Evolutionary conservation across 1,140 invertebrate genomes (phyloP), one percentile per base, ranked within the genome.

Genomic region (Diorhabda sublineata): DNA sequence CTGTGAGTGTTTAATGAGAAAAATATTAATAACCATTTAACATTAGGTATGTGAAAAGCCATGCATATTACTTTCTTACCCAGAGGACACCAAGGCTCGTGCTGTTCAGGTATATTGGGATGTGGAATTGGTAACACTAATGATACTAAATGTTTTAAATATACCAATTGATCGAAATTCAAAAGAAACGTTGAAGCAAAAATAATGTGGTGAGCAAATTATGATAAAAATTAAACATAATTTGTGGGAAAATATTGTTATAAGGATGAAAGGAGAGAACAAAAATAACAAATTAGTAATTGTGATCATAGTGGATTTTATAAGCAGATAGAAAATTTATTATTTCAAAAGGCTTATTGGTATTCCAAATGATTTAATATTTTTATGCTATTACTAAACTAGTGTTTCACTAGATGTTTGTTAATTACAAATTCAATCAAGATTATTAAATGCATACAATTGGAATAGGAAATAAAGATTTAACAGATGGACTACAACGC

Each of bases 1-100:
- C 26, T 26, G 26, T 26, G 26, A 26, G 47, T 52, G 47, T 52
- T 52, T 52, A 4, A 52, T 52, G 47, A n/a, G 47, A 52, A 8
- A 52, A 52, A 52, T 52, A 8, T 52, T 52, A 52, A 52, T n/a
- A 52, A 52, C 6, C 6, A 52, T 8, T 8, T 52, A 8, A n/a
- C 47, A 52, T 52, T 52, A 52, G 6, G 47, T 52, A 52, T 52
- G 47, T 52, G 2, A n/a, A 52, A 52, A 52, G 47, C 47, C 47
- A 52, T 52, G 47, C 47, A 52, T n/a, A 52, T n/a, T 52, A 72
- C 65, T 57, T 67, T 71, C 87, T 90, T 89, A 90, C 88, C 88
- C 83, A 90, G 85, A 80, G 91, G 91, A 86, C 92, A 93, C 88
- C 90, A 92, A 84, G 90, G 89, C 84, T 93, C 91, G 86, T 92